Evolutionary conservation across 2,888 invertebrate species (phyloP).

Genomic region (Cyaniris semiargus): DNA sequence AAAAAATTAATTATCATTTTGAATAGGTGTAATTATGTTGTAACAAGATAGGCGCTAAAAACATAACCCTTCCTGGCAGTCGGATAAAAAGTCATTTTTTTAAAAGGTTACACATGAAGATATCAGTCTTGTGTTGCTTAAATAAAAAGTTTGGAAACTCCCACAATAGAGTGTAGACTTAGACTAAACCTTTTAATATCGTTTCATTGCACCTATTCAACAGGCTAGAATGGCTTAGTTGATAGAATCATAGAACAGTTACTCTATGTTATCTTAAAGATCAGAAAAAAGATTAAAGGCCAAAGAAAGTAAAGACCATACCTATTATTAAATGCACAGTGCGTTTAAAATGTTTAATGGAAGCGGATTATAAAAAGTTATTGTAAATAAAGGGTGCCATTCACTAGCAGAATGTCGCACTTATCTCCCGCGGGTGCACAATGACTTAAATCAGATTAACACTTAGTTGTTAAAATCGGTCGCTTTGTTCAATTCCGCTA

Average conservation of each 20-base stretch:
- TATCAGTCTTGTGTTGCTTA: neutral
- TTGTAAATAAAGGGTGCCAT: conserved; percentile 49
- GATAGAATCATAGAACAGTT: neutral
- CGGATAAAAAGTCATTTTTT: neutral
- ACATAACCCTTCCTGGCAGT: too few relatives aligned
- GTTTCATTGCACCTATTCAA: neutral
- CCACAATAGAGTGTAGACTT: neutral
- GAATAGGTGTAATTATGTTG: too few relatives aligned
- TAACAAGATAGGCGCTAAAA: too few relatives aligned
- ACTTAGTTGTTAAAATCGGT: conserved; percentile 63
- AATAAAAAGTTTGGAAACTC: neutral
- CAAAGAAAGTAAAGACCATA: neutral
- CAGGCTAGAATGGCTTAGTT: neutral
- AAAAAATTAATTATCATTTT: too few relatives aligned
- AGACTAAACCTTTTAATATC: neutral
- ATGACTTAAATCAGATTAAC: conserved; percentile 78
- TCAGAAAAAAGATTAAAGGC: neutral
- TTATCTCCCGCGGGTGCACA: conserved; percentile 68
- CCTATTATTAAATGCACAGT: conserved; percentile 6
- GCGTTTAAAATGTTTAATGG: conserved; percentile 27
- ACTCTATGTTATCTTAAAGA: neutral
- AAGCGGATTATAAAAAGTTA: conserved; percentile 27
- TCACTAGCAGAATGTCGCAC: conserved; percentile 58
- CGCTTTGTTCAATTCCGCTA: conserved; percentile 68
- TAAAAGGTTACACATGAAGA: too few relatives aligned